Evolutionary conservation across 2,113 vertebrate species (phyloP).

Genomic region (Neomonachus schauinslandi): DNA sequence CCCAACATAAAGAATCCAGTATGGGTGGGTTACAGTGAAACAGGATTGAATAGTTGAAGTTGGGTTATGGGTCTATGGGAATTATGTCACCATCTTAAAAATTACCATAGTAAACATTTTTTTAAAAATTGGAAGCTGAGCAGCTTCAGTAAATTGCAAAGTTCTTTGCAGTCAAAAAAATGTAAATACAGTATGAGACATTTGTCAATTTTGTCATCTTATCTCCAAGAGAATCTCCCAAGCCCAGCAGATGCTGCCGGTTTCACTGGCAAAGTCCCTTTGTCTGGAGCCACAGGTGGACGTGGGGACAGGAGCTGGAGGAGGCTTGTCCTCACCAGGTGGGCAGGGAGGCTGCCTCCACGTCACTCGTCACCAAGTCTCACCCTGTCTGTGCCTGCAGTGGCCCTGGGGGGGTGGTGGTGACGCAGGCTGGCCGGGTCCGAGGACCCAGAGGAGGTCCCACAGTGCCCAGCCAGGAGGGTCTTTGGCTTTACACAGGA

Average conservation of each 20-base stretch:
- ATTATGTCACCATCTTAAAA: background rate
- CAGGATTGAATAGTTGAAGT: background rate
- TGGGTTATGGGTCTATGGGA: background rate
- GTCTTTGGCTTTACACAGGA: background rate
- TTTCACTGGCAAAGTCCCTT: background rate
- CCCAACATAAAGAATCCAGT: background rate
- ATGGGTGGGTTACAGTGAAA: background rate
- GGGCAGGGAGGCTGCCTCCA: background rate
- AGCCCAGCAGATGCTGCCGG: background rate
- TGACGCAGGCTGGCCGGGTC: background rate
- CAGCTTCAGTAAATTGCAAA: background rate
- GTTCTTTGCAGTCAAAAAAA: background rate
- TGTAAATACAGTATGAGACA: background rate
- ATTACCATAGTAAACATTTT: background rate
- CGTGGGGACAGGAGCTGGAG: background rate
- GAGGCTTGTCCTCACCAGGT: background rate
- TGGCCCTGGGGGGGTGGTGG: background rate
- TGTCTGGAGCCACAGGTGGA: background rate
- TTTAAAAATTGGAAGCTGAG: background rate
- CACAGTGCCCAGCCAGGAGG: background rate
- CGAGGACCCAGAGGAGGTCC: background rate
- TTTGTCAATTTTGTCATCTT: background rate
- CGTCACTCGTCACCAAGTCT: background rate
- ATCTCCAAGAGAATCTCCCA: background rate
- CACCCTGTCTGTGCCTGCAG: background rate